Evolutionary conservation across 2,888 invertebrate species (phyloP).

Genomic region (Strigamia maritima): DNA sequence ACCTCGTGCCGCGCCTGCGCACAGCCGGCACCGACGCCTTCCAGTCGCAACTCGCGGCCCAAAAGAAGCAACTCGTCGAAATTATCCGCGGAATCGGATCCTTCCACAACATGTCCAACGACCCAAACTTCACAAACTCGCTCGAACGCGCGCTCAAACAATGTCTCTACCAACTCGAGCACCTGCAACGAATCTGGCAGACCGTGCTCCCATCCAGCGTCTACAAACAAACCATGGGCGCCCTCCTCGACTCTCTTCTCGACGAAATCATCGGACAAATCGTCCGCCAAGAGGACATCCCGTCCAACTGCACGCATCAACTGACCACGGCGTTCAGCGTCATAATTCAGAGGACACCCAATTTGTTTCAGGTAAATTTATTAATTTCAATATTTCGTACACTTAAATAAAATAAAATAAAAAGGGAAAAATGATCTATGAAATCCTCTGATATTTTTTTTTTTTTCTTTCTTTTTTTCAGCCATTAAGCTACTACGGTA

Average conservation of each 20-base stretch:
- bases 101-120: constrained; percentile 49
- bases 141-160: constrained; percentile 62
- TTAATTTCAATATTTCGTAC: neutral
- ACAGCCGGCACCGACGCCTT: constrained; percentile 68
- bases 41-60: constrained; percentile 68
- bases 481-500: neutral
- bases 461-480: neutral
- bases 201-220: constrained; percentile 74
- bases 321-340: constrained; percentile 72
- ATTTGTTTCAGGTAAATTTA: constrained; percentile 64
- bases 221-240: constrained; percentile 69
- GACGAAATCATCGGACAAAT: constrained; percentile 61
- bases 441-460: neutral
- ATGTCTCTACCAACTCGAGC: constrained; percentile 76
- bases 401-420: neutral
- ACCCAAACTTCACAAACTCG: constrained; percentile 46
- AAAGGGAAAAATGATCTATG: neutral
- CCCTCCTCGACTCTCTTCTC: constrained; percentile 65
- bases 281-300: constrained; percentile 70
- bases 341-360: constrained; percentile 68
- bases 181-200: constrained; percentile 82
- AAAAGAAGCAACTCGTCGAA: constrained; percentile 70
- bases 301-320: constrained; percentile 74
- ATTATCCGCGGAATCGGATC: constrained; percentile 71
- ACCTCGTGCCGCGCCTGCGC: constrained; percentile 65